A percentile compares a stretch with the other conserved stretches of the same genome.
Evolutionary conservation across 2,888 invertebrate species (phyloP).

Genomic region (Tillus elongatus): DNA sequence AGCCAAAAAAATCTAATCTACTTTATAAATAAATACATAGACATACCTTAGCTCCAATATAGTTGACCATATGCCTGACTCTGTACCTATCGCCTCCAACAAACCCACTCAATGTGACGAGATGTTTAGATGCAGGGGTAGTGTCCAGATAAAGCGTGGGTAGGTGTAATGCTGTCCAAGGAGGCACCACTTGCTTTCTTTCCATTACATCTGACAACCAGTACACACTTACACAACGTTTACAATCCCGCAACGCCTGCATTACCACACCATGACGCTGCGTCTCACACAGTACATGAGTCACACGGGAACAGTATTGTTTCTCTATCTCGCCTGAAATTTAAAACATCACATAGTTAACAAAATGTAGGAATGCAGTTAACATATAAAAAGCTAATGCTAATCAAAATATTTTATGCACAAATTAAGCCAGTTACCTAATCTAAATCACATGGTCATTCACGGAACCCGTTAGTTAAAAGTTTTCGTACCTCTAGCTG

Average conservation of each 20-base stretch:
- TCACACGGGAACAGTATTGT: constrained; percentile 75
- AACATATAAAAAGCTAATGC: too few relatives aligned
- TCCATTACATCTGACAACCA: constrained; percentile 88
- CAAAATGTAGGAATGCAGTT: too few relatives aligned
- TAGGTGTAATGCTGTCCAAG: constrained; percentile 89
- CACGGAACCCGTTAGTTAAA: too few relatives aligned
- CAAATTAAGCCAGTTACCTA: too few relatives aligned
- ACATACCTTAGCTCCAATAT: constrained; percentile 76
- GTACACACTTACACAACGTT: constrained; percentile 69
- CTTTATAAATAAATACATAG: constrained; percentile 21
- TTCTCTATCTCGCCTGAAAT: constrained; percentile 72
- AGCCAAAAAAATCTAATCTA: background rate
- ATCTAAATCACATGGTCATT: too few relatives aligned
- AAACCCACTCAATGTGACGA: constrained; percentile 83
- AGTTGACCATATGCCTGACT: constrained; percentile 74
- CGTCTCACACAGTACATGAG: constrained; percentile 86
- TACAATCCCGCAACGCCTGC: constrained; percentile 64
- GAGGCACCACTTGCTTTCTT: constrained; percentile 78
- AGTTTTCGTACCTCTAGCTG: too few relatives aligned
- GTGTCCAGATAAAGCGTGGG: constrained; percentile 58
- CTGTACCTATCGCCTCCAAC: constrained; percentile 74
- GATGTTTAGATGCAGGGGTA: constrained; percentile 64
- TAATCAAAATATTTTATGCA: too few relatives aligned
- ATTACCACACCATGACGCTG: constrained; percentile 86
- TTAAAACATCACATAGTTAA: constrained; percentile 6